Evolutionary conservation across 2,888 invertebrate genomes (phyloP), one percentile per base, ranked within the genome.

Genomic region (Hirudinaria manillensis): DNA sequence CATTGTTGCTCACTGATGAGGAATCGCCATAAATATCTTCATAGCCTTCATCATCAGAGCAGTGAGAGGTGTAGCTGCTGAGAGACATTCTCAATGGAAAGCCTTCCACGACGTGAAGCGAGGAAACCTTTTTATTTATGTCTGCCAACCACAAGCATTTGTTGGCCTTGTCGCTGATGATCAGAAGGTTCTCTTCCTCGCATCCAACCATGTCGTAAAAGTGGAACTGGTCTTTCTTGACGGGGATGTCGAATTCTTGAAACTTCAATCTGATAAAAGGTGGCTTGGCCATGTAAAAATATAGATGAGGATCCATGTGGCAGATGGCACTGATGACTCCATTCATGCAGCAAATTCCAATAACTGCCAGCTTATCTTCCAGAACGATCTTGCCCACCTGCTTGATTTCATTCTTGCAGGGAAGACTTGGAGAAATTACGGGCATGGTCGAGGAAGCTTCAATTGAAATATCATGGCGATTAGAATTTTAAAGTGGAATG

Each of bases 241-340:
- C 68, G 3, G 68, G 68, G 21, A 68, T 16, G 13, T 68, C 36
- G 6, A 68, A 34, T 68, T 68, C 68, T n/a, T 6, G 36, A 68
- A 6, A n/a, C 1, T 7, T 34, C 32, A 68, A 36, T n/a, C 68
- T 68, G 13, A 34, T 29, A 36, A 68, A 68, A 10, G 68, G 68
- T 10, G 16, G 32, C 32, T 68, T 29, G 34, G 36, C 36, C n/a
- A 32, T 29, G 36, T 29, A 68, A 34, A 68, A 24, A 68, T 4
- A 68, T n/a, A 68, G 32, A 32, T 36, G 68, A 34, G 68, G 68
- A 21, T 68, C 36, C 68, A 34, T 68, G 68, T 68, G 68, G 19
- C 68, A 68, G 29, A 68, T 68, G 68, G 36, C 32, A 36, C 32
- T 29, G 32, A 68, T 68, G 27, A 34, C 6, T n/a, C 32, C 32